Evolutionary conservation across 2,113 vertebrate genomes (phyloP).

Genomic region (Malurus cyaneus): DNA sequence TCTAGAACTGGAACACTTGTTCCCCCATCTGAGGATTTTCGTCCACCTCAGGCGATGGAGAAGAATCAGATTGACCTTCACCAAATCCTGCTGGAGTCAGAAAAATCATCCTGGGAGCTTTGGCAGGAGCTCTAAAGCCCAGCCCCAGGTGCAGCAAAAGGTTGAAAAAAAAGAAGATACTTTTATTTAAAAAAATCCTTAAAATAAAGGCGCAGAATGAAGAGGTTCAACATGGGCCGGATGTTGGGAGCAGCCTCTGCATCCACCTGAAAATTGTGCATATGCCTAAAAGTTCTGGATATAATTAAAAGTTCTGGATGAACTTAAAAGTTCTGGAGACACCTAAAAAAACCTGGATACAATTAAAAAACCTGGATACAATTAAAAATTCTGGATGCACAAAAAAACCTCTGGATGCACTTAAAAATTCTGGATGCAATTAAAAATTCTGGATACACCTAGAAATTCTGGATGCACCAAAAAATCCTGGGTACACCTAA

Average conservation of each 20-base stretch:
- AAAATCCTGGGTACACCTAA: no score
- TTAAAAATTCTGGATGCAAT: no score
- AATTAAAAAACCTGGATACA: no score
- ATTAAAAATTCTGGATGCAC: no score
- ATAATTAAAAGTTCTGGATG: no score
- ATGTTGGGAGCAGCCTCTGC: neutral
- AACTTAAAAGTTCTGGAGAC: no score
- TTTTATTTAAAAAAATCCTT: neutral
- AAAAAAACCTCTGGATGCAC: no score
- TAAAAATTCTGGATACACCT: no score
- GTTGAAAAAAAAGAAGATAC: neutral
- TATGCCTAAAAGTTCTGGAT: no score
- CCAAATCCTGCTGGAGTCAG: neutral
- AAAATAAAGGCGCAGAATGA: neutral
- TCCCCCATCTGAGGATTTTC: neutral
- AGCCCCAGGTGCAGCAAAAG: neutral
- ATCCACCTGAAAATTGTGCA: neutral
- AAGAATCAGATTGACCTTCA: neutral
- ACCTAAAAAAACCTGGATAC: no score
- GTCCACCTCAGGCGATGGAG: neutral
- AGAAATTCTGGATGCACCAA: no score
- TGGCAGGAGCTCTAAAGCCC: neutral
- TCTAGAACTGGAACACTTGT: neutral
- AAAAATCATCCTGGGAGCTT: neutral
- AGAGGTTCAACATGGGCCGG: neutral